A percentile compares a stretch with the other conserved stretches of the same genome.
Evolutionary conservation across 2,797 vertebrate genomes (phyloP).

Genomic region (Crax fasciolata): DNA sequence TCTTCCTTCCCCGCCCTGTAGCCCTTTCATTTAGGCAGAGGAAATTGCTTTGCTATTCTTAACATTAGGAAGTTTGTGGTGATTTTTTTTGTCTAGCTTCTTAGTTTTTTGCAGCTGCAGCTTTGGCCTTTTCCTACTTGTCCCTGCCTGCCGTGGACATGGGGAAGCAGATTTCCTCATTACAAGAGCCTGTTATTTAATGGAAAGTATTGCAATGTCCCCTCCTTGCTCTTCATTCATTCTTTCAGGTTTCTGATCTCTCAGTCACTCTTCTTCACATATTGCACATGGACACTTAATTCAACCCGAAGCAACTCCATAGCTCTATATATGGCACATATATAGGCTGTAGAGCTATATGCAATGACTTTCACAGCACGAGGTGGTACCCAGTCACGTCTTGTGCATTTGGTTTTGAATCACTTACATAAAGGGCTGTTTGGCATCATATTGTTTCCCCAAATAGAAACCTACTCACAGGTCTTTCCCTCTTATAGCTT

Average conservation of each 20-base stretch:
- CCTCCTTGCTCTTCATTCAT: neutral
- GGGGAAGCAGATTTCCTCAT: neutral
- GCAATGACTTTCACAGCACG: neutral
- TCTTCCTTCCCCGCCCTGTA: neutral
- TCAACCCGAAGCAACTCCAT: neutral
- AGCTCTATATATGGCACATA: neutral
- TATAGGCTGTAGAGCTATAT: neutral
- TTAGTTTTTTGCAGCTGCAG: neutral
- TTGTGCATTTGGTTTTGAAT: neutral
- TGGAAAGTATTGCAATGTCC: accelerated
- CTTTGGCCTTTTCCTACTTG: neutral
- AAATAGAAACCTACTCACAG: neutral
- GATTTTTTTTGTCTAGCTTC: neutral
- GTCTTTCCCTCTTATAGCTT: neutral
- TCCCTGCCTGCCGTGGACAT: accelerated
- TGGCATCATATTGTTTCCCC: neutral
- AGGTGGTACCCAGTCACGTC: accelerated
- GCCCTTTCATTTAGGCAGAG: neutral
- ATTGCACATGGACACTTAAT: neutral
- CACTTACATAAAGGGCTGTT: neutral
- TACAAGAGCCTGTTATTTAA: neutral
- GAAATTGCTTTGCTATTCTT: neutral
- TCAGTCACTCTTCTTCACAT: neutral
- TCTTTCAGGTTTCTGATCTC: neutral
- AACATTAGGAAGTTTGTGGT: neutral